Percentiles rank a stretch among this genome's conserved stretches.
phyloP scores from a whole-genome alignment of 2,113 vertebrate species.

The Aythya baeri region DNA sequence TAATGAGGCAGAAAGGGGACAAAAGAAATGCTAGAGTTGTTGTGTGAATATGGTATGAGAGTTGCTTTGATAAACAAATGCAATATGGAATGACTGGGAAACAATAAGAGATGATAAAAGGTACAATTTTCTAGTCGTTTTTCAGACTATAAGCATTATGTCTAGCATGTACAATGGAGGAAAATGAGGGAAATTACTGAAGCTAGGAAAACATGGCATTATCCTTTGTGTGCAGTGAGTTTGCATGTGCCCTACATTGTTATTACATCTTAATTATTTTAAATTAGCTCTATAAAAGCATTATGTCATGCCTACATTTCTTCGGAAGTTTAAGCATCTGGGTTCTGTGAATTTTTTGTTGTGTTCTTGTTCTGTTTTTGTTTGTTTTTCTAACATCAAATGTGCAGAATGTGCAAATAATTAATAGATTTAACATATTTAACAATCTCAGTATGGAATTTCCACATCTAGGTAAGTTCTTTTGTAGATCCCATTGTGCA shows the following conservation, averaged over 20 bases:
- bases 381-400: constrained; percentile 54
- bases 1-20: constrained; percentile 44
- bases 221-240: constrained; percentile 59
- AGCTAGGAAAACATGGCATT: constrained; percentile 59
- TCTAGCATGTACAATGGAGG: constrained; percentile 20
- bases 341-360: not conserved
- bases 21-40: not conserved
- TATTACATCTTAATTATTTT: constrained; percentile 69
- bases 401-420: constrained; percentile 17
- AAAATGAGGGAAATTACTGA: constrained; percentile 59
- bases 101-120: constrained; percentile 51
- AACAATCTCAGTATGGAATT: not conserved
- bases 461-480: not conserved
- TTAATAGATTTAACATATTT: not conserved
- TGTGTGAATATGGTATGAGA: not conserved
- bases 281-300: constrained; percentile 65
- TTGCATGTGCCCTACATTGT: constrained; percentile 52
- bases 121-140: constrained; percentile 46
- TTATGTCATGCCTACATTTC: constrained; percentile 64
- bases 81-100: constrained; percentile 22
- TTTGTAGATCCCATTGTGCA: too few species aligned
- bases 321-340: constrained; percentile 13
- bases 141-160: constrained; percentile 22
- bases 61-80: constrained; percentile 47
- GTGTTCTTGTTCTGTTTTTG: constrained; percentile 5